Evolutionary conservation across 2,113 vertebrate species (phyloP).

Genomic region (Thamnophis sirtalis): DNA sequence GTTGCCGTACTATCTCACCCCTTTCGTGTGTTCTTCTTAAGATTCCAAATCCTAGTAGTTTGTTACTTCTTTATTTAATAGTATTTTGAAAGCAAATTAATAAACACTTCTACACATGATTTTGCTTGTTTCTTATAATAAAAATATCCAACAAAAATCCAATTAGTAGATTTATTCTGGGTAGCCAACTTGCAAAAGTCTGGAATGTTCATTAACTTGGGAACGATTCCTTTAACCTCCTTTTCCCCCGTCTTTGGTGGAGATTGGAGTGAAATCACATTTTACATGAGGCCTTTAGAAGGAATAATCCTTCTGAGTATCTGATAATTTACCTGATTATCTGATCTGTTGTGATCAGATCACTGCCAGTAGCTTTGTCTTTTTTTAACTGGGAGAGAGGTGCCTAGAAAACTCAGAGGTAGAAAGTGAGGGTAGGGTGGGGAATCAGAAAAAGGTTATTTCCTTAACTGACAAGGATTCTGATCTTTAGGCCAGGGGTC

Average conservation of each 20-base stretch:
- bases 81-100: background rate
- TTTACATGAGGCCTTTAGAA: background rate
- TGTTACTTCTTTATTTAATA: background rate
- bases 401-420: background rate
- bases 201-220: background rate
- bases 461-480: background rate
- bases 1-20: background rate
- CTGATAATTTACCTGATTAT: too few species aligned
- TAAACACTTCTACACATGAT: background rate
- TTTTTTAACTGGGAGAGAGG: background rate
- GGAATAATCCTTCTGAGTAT: background rate
- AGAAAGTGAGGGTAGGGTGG: background rate
- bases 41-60: background rate
- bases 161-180: background rate
- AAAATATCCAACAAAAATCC: background rate
- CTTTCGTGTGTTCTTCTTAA: background rate
- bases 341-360: background rate
- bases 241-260: background rate
- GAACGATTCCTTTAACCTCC: background rate
- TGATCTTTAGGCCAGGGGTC: background rate
- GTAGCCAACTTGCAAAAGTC: background rate
- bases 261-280: background rate
- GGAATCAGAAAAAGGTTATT: background rate
- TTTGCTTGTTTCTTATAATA: background rate
- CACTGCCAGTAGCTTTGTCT: background rate